These are phyloP conservation scores for Chaenogobius annularis DNA, from an alignment of 2,113 vertebrate species.

Conservation along the genomic window DNA sequence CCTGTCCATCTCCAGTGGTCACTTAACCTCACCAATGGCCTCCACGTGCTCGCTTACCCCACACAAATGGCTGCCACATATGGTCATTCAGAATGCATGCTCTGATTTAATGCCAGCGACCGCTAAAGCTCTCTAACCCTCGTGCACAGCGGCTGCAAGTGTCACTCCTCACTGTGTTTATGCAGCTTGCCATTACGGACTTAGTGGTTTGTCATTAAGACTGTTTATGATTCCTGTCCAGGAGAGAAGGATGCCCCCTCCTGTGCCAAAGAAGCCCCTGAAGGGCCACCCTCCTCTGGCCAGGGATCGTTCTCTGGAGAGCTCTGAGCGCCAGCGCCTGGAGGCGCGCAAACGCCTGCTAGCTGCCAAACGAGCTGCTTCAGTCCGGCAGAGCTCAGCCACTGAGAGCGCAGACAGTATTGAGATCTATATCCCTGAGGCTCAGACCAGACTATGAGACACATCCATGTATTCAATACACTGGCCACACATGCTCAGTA, in stretches of 20 bases:
- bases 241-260: constrained; percentile 75
- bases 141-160: constrained; percentile 38
- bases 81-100: constrained; percentile 66
- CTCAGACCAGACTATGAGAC: constrained; percentile 95
- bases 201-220: constrained; percentile 46
- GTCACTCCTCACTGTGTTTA: constrained; percentile 38
- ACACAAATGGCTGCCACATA: constrained; percentile 62
- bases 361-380: constrained; percentile 90
- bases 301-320: constrained; percentile 76
- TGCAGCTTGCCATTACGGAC: constrained; percentile 34
- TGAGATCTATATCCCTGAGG: constrained; percentile 98
- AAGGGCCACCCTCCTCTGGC: constrained; percentile 72
- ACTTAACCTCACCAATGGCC: constrained; percentile 62
- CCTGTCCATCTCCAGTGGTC: constrained; percentile 60
- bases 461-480: constrained; percentile 27
- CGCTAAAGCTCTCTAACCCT: constrained; percentile 48
- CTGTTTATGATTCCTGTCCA: constrained; percentile 70
- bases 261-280: constrained; percentile 78
- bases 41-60: constrained; percentile 51
- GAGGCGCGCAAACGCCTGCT: constrained; percentile 92
- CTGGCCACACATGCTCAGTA: constrained; percentile 36
- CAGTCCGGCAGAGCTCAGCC: constrained; percentile 93
- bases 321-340: constrained; percentile 90
- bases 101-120: constrained; percentile 23
- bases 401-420: constrained; percentile 97